Evolutionary conservation across 2,888 invertebrate species (phyloP).

Genomic region (Aricia artaxerxes): DNA sequence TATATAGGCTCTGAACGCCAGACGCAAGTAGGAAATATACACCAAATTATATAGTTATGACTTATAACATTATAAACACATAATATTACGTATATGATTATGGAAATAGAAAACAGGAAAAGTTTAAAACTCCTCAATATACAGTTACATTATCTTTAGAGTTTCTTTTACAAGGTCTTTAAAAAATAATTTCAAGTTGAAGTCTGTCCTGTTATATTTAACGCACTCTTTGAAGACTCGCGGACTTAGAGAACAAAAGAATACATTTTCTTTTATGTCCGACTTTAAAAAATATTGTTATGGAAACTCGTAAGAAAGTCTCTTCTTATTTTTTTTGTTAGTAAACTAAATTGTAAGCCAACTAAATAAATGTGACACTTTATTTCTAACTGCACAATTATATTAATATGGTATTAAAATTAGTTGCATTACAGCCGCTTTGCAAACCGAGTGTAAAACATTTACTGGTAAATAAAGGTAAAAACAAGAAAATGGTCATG

Average conservation of each 20-base stretch:
- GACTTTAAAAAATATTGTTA: neutral
- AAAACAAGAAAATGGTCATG: too few species aligned
- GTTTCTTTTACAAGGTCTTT: neutral
- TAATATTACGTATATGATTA: too few species aligned
- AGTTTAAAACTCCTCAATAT: neutral
- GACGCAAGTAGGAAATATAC: too few species aligned
- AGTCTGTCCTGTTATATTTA: neutral
- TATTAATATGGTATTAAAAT: too few species aligned
- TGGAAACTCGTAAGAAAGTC: neutral
- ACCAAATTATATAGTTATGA: too few species aligned
- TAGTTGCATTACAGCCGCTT: too few species aligned
- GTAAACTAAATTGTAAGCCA: neutral
- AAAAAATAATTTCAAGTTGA: neutral
- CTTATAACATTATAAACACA: too few species aligned
- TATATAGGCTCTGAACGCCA: too few species aligned
- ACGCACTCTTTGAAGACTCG: neutral
- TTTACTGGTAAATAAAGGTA: too few species aligned
- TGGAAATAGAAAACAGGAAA: neutral
- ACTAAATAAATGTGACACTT: neutral
- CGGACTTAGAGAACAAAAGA: constrained; percentile 3
- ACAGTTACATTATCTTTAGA: neutral
- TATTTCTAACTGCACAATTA: too few species aligned
- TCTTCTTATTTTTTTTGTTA: neutral
- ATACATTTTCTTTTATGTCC: constrained; percentile 9
- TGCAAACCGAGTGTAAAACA: too few species aligned